phyloP scores from a whole-genome alignment of 2,113 vertebrate genomes.

The Garra rufa region DNA sequence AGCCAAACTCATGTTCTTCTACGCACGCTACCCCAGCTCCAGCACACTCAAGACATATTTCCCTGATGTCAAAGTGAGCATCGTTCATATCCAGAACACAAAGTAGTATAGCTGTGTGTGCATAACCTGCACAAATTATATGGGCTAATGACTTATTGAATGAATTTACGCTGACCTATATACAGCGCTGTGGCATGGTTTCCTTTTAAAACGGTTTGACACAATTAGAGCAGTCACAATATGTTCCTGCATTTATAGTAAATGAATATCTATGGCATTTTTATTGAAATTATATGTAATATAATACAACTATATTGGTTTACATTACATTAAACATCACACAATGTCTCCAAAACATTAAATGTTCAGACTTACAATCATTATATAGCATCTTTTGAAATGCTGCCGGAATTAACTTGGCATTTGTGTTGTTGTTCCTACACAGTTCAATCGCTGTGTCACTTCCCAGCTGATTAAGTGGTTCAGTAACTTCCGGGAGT shows the following conservation, averaged over 20 bases:
- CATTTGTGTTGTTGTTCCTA: neutral
- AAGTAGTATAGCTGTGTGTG: neutral
- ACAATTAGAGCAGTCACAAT: neutral
- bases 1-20: constrained; percentile 99
- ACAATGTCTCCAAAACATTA: neutral
- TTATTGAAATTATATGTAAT: neutral
- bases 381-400: neutral
- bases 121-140: constrained; percentile 7
- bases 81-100: neutral
- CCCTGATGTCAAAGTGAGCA: constrained; percentile 94
- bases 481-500: constrained; percentile 86
- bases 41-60: constrained; percentile 99
- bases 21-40: constrained; percentile 97
- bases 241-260: constrained; percentile 3
- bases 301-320: neutral
- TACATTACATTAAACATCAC: neutral
- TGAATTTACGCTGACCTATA: constrained; percentile 21
- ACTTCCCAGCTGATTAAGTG: constrained; percentile 86
- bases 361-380: neutral
- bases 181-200: constrained; percentile 13
- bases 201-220: neutral
- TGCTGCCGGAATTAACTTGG: neutral
- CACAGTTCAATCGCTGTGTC: constrained; percentile 82
- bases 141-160: constrained; percentile 16
- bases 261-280: neutral